These are phyloP conservation scores for Cydia splendana DNA, from an alignment of 1,140 invertebrate species.

Conservation along the genomic window DNA sequence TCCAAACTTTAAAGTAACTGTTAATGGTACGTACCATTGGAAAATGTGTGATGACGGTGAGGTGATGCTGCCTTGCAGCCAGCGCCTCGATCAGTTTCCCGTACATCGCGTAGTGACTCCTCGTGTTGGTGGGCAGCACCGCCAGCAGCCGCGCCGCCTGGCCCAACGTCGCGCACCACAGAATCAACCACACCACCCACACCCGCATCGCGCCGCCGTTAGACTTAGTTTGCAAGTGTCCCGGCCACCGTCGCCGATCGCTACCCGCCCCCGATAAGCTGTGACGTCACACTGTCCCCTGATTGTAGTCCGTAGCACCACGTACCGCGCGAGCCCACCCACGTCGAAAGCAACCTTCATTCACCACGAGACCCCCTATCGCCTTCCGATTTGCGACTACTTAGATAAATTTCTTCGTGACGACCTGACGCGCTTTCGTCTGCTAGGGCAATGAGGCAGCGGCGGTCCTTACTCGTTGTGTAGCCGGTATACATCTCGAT, in stretches of 20 bases:
- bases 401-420: slow-evolving; percentile 29
- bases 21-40: slow-evolving; percentile 66
- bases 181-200: slow-evolving; percentile 55
- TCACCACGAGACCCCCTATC: slow-evolving; percentile 1
- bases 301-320: not conserved
- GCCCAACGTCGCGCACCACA: slow-evolving; percentile 48
- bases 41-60: slow-evolving; percentile 86
- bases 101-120: slow-evolving; percentile 78
- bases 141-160: slow-evolving; percentile 68
- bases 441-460: slow-evolving; percentile 10
- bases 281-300: slow-evolving; percentile 45
- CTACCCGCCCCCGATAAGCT: slow-evolving; percentile 41
- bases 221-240: slow-evolving; percentile 50
- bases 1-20: not conserved
- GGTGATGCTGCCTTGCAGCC: slow-evolving; percentile 81
- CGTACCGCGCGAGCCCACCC: slow-evolving; percentile 13
- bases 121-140: slow-evolving; percentile 76
- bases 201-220: slow-evolving; percentile 63
- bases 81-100: slow-evolving; percentile 82
- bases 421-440: slow-evolving; percentile 27
- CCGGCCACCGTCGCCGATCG: slow-evolving; percentile 32
- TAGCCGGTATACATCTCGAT: not conserved
- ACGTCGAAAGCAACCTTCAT: slow-evolving; percentile 33
- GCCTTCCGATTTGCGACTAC: not conserved
- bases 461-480: not conserved